Evolutionary conservation across 2,888 invertebrate species (phyloP).

Genomic region (Sericinus montela): DNA sequence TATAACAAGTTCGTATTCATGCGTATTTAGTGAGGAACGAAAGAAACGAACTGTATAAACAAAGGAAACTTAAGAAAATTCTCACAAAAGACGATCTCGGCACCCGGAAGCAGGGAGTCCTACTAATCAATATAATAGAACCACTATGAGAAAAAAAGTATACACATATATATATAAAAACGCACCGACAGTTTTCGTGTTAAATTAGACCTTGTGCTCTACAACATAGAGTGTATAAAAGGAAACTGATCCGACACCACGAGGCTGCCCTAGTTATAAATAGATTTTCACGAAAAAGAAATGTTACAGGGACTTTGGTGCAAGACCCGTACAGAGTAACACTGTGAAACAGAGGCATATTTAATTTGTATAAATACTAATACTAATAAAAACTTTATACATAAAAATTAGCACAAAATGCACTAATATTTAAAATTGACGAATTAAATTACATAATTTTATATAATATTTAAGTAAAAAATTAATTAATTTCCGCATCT

Average conservation of each 20-base stretch:
- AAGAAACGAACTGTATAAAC: constrained; percentile 48
- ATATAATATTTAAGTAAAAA: no score
- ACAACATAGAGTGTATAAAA: constrained; percentile 36
- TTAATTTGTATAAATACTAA: no score
- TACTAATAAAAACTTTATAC: no score
- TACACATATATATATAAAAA: constrained; percentile 41
- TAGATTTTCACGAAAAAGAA: constrained; percentile 80
- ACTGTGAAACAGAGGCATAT: neutral
- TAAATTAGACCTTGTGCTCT: constrained; percentile 30
- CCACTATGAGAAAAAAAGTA: constrained; percentile 71
- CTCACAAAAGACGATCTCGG: constrained; percentile 56
- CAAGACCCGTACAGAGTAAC: constrained; percentile 53
- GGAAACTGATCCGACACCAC: constrained; percentile 32
- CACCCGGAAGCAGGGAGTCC: constrained; percentile 65
- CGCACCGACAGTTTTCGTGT: constrained; percentile 24
- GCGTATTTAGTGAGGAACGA: constrained; percentile 28
- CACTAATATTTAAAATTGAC: no score
- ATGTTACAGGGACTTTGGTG: constrained; percentile 78
- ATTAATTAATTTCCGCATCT: no score
- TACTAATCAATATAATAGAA: constrained; percentile 79
- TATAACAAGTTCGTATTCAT: constrained; percentile 22
- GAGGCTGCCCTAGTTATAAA: constrained; percentile 77
- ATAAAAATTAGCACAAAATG: no score
- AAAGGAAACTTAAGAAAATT: constrained; percentile 62
- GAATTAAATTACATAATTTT: no score